These are phyloP conservation scores for Calameuta idolon DNA, from an alignment of 2,888 invertebrate species.

Conservation along the genomic window DNA sequence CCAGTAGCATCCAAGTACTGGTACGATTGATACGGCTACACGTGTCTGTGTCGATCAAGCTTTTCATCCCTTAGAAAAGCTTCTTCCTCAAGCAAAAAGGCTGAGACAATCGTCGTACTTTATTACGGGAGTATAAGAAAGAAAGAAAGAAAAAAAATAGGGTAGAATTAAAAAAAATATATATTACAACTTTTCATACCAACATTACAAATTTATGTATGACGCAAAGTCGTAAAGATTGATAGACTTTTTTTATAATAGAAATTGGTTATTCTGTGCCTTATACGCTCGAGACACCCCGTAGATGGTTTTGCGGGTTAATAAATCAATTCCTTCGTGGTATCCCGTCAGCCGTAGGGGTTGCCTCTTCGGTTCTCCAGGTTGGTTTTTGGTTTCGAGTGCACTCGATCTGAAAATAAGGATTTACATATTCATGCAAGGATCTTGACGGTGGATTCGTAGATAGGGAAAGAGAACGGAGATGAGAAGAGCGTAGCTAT, in stretches of 20 bases:
- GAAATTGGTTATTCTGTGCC: background rate
- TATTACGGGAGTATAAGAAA: background rate
- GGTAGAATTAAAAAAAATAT: background rate
- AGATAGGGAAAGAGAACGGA: constrained; percentile 13
- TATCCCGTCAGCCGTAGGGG: constrained; percentile 26
- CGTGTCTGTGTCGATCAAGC: constrained; percentile 3
- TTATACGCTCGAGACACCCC: constrained; percentile 15
- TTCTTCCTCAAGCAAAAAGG: background rate
- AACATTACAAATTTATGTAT: background rate
- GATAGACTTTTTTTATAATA: background rate
- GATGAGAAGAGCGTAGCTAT: constrained; percentile 30
- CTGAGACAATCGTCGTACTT: background rate
- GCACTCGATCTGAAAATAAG: constrained; percentile 66
- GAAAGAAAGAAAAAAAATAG: background rate
- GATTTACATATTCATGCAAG: constrained; percentile 67
- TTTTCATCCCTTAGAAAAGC: constrained; percentile 12
- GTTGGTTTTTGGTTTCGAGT: constrained; percentile 65
- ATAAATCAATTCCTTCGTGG: constrained; percentile 62
- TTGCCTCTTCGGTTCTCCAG: constrained; percentile 41
- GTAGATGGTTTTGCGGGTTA: constrained; percentile 41
- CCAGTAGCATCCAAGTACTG: constrained; percentile 12
- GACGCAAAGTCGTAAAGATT: background rate
- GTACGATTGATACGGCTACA: constrained; percentile 25
- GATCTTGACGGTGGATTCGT: constrained; percentile 27
- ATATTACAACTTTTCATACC: too few species aligned